Evolutionary conservation across 2,888 invertebrate genomes (phyloP).

Genomic region (Blastobasis adustella): DNA sequence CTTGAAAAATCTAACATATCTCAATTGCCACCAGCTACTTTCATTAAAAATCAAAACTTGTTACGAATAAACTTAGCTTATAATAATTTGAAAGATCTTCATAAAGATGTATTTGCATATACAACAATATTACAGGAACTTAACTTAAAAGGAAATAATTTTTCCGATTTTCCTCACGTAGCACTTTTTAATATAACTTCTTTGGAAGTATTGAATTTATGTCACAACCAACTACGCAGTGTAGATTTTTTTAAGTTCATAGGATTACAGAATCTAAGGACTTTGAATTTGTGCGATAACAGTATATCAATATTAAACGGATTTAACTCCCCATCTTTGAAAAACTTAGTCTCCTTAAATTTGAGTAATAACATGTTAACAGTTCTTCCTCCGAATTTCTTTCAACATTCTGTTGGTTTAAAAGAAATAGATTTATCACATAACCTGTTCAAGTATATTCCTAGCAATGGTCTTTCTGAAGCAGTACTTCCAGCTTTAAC

Average conservation of each 20-base stretch:
- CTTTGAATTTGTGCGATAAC: conserved; percentile 84
- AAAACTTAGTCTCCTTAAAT: conserved; percentile 83
- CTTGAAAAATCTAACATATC: conserved; percentile 81
- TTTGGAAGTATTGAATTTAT: conserved; percentile 81
- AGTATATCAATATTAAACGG: conserved; percentile 83
- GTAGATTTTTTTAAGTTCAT: conserved; percentile 86
- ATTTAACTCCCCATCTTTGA: conserved; percentile 84
- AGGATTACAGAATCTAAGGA: conserved; percentile 82
- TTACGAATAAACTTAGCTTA: conserved; percentile 82
- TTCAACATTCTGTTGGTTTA: conserved; percentile 81
- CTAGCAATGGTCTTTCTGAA: conserved; percentile 83
- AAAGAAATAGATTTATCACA: conserved; percentile 85
- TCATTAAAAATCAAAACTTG: conserved; percentile 85
- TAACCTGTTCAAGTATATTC: conserved; percentile 87
- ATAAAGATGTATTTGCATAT: conserved; percentile 82
- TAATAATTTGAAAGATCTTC: conserved; percentile 80
- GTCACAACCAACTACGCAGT: conserved; percentile 79
- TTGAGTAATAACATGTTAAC: conserved; percentile 84
- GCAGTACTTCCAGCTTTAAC: conserved; percentile 81
- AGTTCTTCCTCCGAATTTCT: conserved; percentile 87
- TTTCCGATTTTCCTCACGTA: conserved; percentile 86
- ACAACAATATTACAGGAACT: conserved; percentile 85
- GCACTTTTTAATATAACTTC: conserved; percentile 84
- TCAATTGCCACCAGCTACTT: conserved; percentile 80
- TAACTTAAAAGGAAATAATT: conserved; percentile 81